Percentiles rank a stretch among this genome's conserved stretches.
Conservation (phyloP, 2,113 vertebrate species). For the Ailuropoda melanoleuca region DNA sequence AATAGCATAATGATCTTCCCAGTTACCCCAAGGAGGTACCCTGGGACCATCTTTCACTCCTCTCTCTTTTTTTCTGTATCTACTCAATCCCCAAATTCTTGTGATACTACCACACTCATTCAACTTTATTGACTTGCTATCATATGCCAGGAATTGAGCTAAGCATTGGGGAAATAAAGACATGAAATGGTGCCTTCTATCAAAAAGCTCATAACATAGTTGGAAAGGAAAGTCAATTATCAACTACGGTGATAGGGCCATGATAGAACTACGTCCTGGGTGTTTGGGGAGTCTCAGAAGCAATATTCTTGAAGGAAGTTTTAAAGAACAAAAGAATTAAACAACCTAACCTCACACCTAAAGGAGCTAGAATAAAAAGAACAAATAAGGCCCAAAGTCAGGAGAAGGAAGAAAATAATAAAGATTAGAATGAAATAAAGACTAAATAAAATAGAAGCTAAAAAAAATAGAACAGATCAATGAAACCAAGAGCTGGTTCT, state of each 20-base stretch:
- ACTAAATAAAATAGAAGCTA: not conserved
- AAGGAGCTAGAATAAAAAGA: not conserved
- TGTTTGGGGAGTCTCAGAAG: not conserved
- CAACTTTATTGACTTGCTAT: not conserved
- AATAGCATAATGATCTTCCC: not conserved
- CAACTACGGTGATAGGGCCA: not conserved
- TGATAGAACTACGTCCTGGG: not conserved
- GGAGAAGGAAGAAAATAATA: not conserved
- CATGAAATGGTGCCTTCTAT: not conserved
- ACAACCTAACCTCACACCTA: not conserved
- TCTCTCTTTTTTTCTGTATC: not conserved
- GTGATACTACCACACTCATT: not conserved
- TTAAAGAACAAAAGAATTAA: conserved; percentile 33
- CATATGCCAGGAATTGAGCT: not conserved
- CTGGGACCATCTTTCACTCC: not conserved
- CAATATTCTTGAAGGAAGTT: not conserved
- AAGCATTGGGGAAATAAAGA: conserved; percentile 36
- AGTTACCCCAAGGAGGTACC: not conserved
- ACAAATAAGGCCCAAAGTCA: not conserved
- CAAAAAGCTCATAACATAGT: not conserved
- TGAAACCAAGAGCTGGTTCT: not conserved
- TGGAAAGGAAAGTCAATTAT: conserved; percentile 39
- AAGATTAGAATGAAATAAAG: not conserved
- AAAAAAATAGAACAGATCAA: not conserved
- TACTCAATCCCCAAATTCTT: not conserved